phyloP scores from a whole-genome alignment of 2,113 vertebrate species.

The Limnothrissa miodon region DNA sequence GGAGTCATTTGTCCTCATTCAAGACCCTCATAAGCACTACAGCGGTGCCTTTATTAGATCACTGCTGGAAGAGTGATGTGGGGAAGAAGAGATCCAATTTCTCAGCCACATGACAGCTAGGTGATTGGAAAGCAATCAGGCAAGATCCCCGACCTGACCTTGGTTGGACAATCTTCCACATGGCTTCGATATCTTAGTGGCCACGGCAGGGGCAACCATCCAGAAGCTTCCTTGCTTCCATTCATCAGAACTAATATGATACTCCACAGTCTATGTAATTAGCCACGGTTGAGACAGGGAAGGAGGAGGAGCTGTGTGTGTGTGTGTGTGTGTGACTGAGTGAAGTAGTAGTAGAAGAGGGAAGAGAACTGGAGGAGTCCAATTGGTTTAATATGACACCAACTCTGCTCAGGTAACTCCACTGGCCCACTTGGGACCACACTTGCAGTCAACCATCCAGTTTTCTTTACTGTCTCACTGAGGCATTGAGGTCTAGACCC shows the following conservation, averaged over 20 bases:
- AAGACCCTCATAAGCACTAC: too few species aligned
- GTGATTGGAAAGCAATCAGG: not conserved
- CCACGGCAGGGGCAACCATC: not conserved
- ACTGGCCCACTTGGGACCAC: not conserved
- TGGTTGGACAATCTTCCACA: not conserved
- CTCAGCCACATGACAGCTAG: not conserved
- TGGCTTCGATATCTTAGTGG: not conserved
- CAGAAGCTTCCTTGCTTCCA: not conserved
- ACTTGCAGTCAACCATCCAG: not conserved
- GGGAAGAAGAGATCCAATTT: not conserved
- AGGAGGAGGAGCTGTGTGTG: not conserved
- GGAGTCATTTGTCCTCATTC: too few species aligned
- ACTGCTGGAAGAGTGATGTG: too few species aligned
- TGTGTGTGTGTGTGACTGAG: not conserved
- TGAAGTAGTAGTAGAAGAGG: not conserved
- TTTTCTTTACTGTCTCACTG: not conserved
- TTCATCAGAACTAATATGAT: not conserved
- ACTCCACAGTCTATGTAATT: not conserved
- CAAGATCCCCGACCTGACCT: not conserved
- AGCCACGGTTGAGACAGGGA: not conserved
- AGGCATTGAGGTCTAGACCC: not conserved
- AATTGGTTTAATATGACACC: not conserved
- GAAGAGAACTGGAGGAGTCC: not conserved
- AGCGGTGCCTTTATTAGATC: not conserved
- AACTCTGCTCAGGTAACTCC: not conserved